These are phyloP conservation scores for Drosophila longiperda DNA, from an alignment of 2,888 invertebrate genomes.

Conservation along the genomic window DNA sequence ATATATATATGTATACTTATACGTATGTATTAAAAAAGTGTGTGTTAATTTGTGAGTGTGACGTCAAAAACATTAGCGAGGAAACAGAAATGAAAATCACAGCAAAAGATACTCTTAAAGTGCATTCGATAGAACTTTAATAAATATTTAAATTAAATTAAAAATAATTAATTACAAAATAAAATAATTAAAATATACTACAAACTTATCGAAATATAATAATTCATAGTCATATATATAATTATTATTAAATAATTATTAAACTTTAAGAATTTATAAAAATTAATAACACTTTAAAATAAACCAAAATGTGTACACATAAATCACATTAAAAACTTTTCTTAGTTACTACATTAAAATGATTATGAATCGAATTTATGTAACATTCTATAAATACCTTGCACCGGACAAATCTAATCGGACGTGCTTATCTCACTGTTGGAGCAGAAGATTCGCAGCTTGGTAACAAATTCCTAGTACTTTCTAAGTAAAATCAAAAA, in stretches of 20 bases:
- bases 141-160: not conserved
- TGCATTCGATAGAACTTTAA: not conserved
- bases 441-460: not conserved
- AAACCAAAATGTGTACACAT: not conserved
- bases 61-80: slow-evolving; percentile 15
- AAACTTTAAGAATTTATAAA: not conserved
- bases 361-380: not conserved
- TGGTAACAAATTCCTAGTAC: not conserved
- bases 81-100: not conserved
- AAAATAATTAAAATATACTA: too few relatives aligned
- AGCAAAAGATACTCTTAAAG: not conserved
- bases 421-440: slow-evolving; percentile 7
- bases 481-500: not conserved
- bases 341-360: not conserved
- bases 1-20: not conserved
- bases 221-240: not conserved
- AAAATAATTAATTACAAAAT: not conserved
- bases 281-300: not conserved
- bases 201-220: not conserved
- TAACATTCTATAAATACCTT: slow-evolving; percentile 5
- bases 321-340: not conserved
- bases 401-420: slow-evolving; percentile 34
- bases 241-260: not conserved
- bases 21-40: not conserved
- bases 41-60: not conserved